Percentiles rank a stretch among this genome's conserved stretches.
Evolutionary conservation across 2,797 vertebrate genomes (phyloP).

Genomic region (Coendou prehensilis): DNA sequence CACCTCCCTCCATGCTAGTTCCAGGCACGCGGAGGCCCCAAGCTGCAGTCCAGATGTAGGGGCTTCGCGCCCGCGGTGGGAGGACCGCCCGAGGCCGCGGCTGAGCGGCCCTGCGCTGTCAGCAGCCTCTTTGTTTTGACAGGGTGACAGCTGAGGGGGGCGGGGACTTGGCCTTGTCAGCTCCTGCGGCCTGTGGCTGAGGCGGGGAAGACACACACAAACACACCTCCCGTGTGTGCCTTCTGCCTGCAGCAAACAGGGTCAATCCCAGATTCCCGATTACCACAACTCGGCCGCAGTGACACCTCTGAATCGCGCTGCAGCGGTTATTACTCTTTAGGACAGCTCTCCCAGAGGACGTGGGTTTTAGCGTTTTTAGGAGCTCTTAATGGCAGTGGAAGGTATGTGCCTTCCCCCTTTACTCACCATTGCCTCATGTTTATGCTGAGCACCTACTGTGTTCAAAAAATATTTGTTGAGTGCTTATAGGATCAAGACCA

Average conservation of each 20-base stretch:
- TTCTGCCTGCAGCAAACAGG: neutral
- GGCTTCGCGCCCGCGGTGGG: neutral
- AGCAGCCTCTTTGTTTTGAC: constrained; percentile 95
- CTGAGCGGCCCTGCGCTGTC: constrained; percentile 66
- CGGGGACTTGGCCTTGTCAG: constrained; percentile 86
- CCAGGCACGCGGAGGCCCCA: neutral
- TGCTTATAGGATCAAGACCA: neutral
- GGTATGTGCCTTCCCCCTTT: neutral
- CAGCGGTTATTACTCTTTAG: neutral
- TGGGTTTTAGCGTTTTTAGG: neutral
- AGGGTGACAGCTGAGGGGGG: constrained; percentile 96
- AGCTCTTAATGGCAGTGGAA: neutral
- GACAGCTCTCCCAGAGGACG: neutral
- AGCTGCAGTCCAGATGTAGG: constrained; percentile 46
- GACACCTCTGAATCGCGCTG: neutral
- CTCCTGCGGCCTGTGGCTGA: constrained; percentile 78
- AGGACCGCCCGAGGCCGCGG: constrained; percentile 59
- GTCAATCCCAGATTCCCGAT: constrained; percentile 15
- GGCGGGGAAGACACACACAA: constrained; percentile 8
- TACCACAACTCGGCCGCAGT: neutral
- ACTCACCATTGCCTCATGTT: neutral
- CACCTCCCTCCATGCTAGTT: neutral
- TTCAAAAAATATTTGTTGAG: neutral
- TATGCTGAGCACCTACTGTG: neutral
- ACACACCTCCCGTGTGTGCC: neutral